A percentile compares a stretch with the other conserved stretches of the same genome.
phyloP scores from a whole-genome alignment of 30 jellyfish, hydroid and myxozoan species.

The Hydractinia echinata region DNA sequence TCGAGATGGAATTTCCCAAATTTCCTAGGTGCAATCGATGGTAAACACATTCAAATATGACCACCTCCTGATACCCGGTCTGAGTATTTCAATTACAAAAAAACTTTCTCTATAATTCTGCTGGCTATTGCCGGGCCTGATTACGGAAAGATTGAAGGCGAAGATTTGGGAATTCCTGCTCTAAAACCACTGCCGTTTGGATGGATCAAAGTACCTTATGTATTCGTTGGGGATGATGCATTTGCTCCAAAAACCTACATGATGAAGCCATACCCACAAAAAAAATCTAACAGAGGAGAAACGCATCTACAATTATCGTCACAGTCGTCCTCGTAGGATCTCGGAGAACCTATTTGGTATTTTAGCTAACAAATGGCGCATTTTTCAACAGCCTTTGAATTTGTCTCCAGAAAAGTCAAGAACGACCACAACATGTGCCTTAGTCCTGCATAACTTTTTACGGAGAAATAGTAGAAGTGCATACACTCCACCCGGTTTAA shows the following conservation, averaged over 20 bases:
- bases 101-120: not conserved
- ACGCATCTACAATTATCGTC: too few species aligned
- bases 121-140: too few species aligned
- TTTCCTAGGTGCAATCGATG: not conserved
- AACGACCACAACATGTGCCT: not conserved
- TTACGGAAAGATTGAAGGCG: not conserved
- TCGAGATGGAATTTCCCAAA: too few species aligned
- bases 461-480: not conserved
- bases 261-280: too few species aligned
- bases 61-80: not conserved
- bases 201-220: too few species aligned
- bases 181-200: not conserved
- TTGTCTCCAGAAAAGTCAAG: too few species aligned
- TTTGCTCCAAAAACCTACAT: too few species aligned
- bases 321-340: too few species aligned
- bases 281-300: too few species aligned
- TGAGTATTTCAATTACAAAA: not conserved
- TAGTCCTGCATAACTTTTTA: not conserved
- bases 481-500: conserved; percentile 36
- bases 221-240: too few species aligned
- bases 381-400: not conserved
- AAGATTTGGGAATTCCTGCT: not conserved
- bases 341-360: too few species aligned
- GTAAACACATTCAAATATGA: not conserved
- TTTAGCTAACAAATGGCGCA: too few species aligned